Base-by-base conservation (phyloP, 2,113 vertebrate genomes). In the Phaethornis superciliosus region DNA sequence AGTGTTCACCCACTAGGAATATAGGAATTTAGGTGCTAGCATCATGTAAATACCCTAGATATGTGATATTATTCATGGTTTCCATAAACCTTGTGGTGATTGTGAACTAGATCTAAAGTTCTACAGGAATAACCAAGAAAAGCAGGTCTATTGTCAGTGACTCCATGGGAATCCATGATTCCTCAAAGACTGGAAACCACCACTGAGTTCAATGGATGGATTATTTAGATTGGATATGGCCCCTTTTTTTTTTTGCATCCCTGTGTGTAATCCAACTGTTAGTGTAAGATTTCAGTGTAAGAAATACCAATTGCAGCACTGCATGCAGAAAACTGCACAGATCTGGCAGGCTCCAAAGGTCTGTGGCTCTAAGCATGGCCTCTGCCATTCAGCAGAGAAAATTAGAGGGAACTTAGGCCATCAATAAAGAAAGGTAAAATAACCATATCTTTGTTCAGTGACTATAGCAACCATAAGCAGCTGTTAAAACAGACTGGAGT, bases 381-480 rank as follows among this genome's bases (percentile, higher is more conserved):
- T 77, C 52, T 94, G 86, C 81, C 67, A 18, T 76, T 82, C 88
- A 87, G 70, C 91, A 80, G 42, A 89, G 67, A 32, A 90, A 95
- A 79, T 69, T 74, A 83, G 49, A 75, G 42, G 56, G 81, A 94
- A 65, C 52, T 81, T 20, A 54, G 72, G 60, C 87, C 88, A 96
- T 89, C 96, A 62, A 9, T 62, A 76, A 87, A 59, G 70, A 87
- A 93, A 94, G 69, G 95, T 92, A 92, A 95, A 97, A 96, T 89
- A 95, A 89, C 77, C 6, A 2, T 87, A 49, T 95, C 68, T 96
- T 93, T 95, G 83, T 93, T 95, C 95, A 88, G 58, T 71, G 85
- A 59, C 74, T 55, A 9, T 7, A 80, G 80, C 92, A 95, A 93
- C 91, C 64, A 42, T 81, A 91, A 93, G 37, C 95, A 97, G 93